These are phyloP conservation scores for Leptopilina syphax DNA, from an alignment of 2,888 invertebrate species.

Conservation along the genomic window DNA sequence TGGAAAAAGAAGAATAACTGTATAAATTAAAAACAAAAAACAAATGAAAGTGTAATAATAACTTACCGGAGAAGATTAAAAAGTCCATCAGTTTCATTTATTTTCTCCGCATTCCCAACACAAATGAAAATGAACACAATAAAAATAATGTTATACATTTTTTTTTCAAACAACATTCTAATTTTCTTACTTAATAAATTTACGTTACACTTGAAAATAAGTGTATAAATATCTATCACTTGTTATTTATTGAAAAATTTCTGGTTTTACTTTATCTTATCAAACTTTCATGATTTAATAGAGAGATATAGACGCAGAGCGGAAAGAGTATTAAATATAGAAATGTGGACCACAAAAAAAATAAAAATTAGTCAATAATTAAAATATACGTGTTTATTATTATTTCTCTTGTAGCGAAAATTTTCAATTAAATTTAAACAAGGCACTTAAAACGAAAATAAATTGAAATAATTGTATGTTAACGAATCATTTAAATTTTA, in stretches of 20 bases:
- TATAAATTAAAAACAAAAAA: background rate
- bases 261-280: conserved; percentile 30
- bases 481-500: too few species aligned
- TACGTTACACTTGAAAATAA: background rate
- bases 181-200: background rate
- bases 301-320: background rate
- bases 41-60: background rate
- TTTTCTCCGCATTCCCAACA: background rate
- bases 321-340: background rate
- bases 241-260: conserved; percentile 32
- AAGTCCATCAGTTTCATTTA: background rate
- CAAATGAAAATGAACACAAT: background rate
- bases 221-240: background rate
- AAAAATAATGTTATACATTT: background rate
- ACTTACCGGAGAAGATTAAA: conserved; percentile 35
- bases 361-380: background rate
- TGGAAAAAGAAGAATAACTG: background rate
- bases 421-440: too few species aligned
- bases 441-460: too few species aligned
- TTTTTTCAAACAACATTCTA: background rate
- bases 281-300: conserved; percentile 9
- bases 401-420: too few species aligned
- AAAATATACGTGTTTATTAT: too few species aligned
- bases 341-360: background rate
- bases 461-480: too few species aligned